These are phyloP conservation scores for Glyphotaelius pellucidus DNA, from an alignment of 2,888 invertebrate species.

Conservation along the genomic window DNA sequence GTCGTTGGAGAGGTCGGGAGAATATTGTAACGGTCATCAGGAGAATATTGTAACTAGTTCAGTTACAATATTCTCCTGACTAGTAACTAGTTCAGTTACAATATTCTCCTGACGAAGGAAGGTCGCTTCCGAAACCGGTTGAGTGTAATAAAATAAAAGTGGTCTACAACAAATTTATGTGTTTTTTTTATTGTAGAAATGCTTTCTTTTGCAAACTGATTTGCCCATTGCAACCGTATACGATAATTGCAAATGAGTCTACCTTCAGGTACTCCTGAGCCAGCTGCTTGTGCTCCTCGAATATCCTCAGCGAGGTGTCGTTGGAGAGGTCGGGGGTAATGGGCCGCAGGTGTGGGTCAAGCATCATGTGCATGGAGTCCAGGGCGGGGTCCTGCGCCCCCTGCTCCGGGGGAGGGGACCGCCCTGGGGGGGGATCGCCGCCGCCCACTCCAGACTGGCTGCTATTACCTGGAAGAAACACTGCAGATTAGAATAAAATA, in stretches of 20 bases:
- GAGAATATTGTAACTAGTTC: too few species aligned
- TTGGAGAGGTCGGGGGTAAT: conserved; percentile 88
- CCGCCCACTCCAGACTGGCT: conserved; percentile 66
- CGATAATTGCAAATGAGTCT: neutral
- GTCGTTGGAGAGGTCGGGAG: conserved; percentile 85
- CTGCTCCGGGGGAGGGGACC: conserved; percentile 63
- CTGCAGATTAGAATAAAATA: neutral
- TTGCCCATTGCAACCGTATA: neutral
- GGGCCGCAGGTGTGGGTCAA: conserved; percentile 90
- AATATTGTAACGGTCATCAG: too few species aligned
- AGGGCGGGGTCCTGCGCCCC: conserved; percentile 78
- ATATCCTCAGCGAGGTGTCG: conserved; percentile 89
- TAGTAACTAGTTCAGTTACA: too few species aligned
- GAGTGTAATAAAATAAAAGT: too few species aligned
- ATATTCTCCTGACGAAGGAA: too few species aligned
- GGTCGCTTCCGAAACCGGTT: too few species aligned
- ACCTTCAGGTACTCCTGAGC: conserved; percentile 92
- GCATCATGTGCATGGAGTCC: conserved; percentile 85
- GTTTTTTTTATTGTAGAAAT: too few species aligned
- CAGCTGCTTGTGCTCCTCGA: conserved; percentile 91
- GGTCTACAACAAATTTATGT: too few species aligned
- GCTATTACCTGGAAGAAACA: conserved; percentile 72
- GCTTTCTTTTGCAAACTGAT: too few species aligned
- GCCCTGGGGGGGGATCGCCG: conserved; percentile 30
- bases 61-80: too few species aligned